phyloP scores from a whole-genome alignment of 2,888 invertebrate species.

The Rhodophaea formosa region DNA sequence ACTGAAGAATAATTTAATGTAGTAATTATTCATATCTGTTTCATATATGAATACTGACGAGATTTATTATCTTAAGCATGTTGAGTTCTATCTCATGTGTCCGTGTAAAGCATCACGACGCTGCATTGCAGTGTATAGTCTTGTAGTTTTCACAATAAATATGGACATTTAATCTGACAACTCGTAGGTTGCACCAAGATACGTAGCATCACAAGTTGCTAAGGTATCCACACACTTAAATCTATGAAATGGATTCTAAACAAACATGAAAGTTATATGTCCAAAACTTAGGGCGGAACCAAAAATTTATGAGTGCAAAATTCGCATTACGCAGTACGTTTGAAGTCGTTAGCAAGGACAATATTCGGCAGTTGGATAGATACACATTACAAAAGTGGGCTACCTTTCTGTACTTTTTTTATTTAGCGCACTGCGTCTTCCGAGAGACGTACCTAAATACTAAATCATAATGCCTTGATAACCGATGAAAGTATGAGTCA shows the following conservation, averaged over 20 bases:
- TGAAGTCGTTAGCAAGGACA: too few relatives aligned
- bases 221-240: background rate
- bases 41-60: too few relatives aligned
- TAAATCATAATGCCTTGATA: slow-evolving; percentile 31
- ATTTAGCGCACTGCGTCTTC: background rate
- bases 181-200: background rate
- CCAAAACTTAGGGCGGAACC: too few relatives aligned
- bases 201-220: slow-evolving; percentile 34
- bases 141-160: slow-evolving; percentile 50
- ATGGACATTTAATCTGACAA: slow-evolving; percentile 50
- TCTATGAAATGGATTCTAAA: too few relatives aligned
- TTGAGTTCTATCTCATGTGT: too few relatives aligned
- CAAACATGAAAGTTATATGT: too few relatives aligned
- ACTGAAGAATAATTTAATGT: too few relatives aligned
- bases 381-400: slow-evolving; percentile 18
- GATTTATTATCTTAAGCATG: too few relatives aligned
- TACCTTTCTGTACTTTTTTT: background rate
- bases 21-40: too few relatives aligned
- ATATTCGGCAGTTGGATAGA: too few relatives aligned
- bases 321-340: too few relatives aligned
- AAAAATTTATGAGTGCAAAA: too few relatives aligned
- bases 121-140: slow-evolving; percentile 16
- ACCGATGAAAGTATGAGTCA: slow-evolving; percentile 41
- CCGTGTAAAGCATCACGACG: slow-evolving; percentile 28
- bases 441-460: background rate